Evolutionary conservation across 2,113 vertebrate species (phyloP).

Genomic region (Gymnogyps californianus): DNA sequence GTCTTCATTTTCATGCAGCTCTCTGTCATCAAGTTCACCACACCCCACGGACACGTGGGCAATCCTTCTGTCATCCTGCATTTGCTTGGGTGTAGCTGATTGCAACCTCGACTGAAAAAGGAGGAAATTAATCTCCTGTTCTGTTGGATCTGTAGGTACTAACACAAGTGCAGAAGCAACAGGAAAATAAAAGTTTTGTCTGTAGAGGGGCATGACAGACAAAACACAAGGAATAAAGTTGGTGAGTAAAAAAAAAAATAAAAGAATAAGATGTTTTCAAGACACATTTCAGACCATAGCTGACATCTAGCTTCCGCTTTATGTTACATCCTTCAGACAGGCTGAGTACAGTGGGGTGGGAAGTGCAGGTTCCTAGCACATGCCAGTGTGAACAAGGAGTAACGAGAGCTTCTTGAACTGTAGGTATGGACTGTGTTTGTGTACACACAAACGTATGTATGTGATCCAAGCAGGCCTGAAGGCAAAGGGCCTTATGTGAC

Average conservation of each 20-base stretch:
- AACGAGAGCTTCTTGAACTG: background rate
- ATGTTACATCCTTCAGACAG: background rate
- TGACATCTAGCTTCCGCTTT: background rate
- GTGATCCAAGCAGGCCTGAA: background rate
- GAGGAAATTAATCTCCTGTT: background rate
- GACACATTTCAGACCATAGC: background rate
- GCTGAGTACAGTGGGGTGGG: background rate
- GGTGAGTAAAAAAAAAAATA: background rate
- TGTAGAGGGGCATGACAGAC: background rate
- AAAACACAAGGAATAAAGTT: background rate
- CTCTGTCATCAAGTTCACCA: background rate
- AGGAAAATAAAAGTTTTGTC: background rate
- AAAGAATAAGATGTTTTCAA: background rate
- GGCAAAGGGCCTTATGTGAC: background rate
- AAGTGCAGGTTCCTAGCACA: background rate
- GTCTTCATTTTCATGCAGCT: background rate
- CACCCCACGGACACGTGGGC: background rate
- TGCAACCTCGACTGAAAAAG: background rate
- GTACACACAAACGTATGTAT: rapidly evolving
- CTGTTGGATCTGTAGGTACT: background rate
- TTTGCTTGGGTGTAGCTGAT: background rate
- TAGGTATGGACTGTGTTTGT: background rate
- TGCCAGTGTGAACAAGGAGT: background rate
- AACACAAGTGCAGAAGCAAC: background rate
- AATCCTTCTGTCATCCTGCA: background rate